Conservation (phyloP, 92 coral and sea anemone species). For the Parazoanthus darwini region DNA sequence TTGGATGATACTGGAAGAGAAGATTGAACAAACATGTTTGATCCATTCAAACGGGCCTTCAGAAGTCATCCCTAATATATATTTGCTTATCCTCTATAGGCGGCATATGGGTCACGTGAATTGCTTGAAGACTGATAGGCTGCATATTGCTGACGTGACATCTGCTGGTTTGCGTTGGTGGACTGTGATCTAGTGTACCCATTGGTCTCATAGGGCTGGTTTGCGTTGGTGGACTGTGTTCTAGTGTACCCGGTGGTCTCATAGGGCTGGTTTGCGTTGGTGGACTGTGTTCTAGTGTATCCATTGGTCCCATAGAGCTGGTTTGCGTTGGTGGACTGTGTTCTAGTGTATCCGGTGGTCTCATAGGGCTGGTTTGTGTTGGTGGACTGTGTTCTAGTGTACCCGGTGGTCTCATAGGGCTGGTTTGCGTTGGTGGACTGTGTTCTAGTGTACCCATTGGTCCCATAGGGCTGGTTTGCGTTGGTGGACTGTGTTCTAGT, state of each 20-base stretch:
- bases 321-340: not conserved
- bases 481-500: not conserved
- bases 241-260: not conserved
- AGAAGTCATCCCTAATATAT: no score
- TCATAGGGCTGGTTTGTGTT: not conserved
- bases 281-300: not conserved
- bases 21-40: no score
- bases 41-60: no score
- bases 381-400: not conserved
- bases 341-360: not conserved
- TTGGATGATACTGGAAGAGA: no score
- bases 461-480: not conserved
- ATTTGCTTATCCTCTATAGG: not conserved
- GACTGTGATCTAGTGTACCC: no score
- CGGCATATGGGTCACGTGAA: not conserved
- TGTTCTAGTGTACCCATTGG: not conserved
- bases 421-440: constrained; percentile 11
- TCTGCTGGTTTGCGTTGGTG: no score
- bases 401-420: no score
- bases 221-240: not conserved
- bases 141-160: constrained; percentile 12
- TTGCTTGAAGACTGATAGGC: constrained; percentile 17
- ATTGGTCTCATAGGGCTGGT: not conserved
- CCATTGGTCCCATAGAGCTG: no score
- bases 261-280: not conserved